phyloP scores from a whole-genome alignment of 2,888 invertebrate species.

The Hypolimnas misippus region DNA sequence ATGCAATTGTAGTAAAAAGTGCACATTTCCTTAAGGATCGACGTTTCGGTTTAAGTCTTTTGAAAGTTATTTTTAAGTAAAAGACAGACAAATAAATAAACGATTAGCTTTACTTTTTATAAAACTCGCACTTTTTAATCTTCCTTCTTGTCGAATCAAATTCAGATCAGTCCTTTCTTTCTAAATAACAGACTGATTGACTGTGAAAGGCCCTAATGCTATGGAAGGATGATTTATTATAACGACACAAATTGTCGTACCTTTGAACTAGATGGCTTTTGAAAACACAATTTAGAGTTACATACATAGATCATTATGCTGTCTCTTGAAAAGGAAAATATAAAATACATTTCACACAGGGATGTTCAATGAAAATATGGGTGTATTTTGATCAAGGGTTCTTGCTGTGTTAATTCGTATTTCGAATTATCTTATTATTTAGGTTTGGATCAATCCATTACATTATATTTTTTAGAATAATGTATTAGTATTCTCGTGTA shows the following conservation, averaged over 20 bases:
- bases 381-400: background rate
- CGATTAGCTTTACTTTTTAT: too few relatives aligned
- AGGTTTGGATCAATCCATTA: background rate
- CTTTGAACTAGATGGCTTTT: conserved; percentile 9
- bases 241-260: background rate
- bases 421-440: conserved; percentile 1
- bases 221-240: background rate
- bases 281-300: conserved; percentile 6
- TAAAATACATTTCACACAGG: conserved; percentile 8
- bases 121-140: background rate
- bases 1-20: too few relatives aligned
- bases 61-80: too few relatives aligned
- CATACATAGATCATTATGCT: conserved; percentile 24
- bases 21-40: too few relatives aligned
- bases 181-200: background rate
- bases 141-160: too few relatives aligned
- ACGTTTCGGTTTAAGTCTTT: too few relatives aligned
- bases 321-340: conserved; percentile 26
- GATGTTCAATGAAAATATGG: background rate
- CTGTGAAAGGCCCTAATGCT: background rate
- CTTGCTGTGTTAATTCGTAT: background rate
- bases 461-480: too few relatives aligned
- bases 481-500: too few relatives aligned
- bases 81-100: too few relatives aligned
- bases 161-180: background rate